Evolutionary conservation across 2,888 invertebrate species (phyloP).

Genomic region (Leistus spinibarbis): DNA sequence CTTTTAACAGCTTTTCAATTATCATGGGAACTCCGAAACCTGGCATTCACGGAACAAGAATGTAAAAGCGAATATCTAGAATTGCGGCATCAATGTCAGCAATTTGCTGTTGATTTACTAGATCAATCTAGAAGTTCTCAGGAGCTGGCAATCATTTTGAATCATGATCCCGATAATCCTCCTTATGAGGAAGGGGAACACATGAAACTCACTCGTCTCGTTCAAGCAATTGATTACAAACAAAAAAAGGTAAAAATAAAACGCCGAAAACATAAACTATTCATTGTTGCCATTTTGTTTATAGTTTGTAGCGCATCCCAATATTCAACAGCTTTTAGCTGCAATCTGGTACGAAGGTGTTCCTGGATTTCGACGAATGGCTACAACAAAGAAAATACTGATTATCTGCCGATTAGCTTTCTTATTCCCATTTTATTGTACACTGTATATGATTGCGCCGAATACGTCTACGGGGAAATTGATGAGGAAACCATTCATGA

Average conservation of each 20-base stretch:
- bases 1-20: constrained; percentile 92
- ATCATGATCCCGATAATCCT: constrained; percentile 81
- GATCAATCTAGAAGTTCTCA: constrained; percentile 91
- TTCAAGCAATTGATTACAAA: constrained; percentile 90
- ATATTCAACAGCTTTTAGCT: constrained; percentile 90
- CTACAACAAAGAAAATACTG: constrained; percentile 72
- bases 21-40: constrained; percentile 89
- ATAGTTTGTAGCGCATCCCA: constrained; percentile 94
- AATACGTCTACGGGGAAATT: constrained; percentile 79
- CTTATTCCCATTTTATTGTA: constrained; percentile 86
- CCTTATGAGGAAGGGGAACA: constrained; percentile 79
- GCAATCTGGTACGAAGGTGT: constrained; percentile 95
- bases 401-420: constrained; percentile 78
- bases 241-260: constrained; percentile 80
- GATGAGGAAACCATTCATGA: constrained; percentile 94
- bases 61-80: constrained; percentile 89
- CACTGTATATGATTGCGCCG: constrained; percentile 84
- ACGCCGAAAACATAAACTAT: background rate
- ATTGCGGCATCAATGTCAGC: constrained; percentile 83
- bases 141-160: constrained; percentile 91
- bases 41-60: constrained; percentile 89
- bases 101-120: constrained; percentile 88
- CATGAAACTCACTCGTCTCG: constrained; percentile 84
- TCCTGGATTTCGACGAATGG: constrained; percentile 88
- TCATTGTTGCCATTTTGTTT: constrained; percentile 40